Conservation (phyloP, 2,113 vertebrate genomes). For the Carassius gibelio region DNA sequence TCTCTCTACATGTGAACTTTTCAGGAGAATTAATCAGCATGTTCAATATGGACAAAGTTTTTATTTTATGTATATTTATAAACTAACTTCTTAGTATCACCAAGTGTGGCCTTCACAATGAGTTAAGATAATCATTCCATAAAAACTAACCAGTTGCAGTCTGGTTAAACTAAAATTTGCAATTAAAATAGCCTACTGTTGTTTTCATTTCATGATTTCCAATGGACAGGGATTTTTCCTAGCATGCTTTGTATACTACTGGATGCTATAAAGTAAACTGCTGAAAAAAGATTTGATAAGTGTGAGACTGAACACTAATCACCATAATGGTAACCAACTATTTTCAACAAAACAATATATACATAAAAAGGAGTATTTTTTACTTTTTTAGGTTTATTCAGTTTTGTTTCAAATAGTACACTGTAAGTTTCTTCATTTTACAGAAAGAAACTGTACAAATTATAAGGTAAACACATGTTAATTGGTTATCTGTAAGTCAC, state of each 20-base stretch:
- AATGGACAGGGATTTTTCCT: not conserved
- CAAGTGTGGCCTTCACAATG: not conserved
- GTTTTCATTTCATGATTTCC: not conserved
- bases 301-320: no score
- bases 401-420: not conserved
- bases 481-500: not conserved
- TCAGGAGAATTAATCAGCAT: not conserved
- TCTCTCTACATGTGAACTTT: not conserved
- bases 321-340: no score
- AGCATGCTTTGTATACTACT: no score
- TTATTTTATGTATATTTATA: not conserved
- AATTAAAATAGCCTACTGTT: not conserved
- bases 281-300: no score
- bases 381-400: not conserved
- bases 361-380: no score
- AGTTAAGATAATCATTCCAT: not conserved
- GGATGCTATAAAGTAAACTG: no score
- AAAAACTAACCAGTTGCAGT: not conserved
- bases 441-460: not conserved
- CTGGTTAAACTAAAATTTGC: not conserved
- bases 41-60: not conserved
- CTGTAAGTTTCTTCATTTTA: not conserved
- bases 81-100: not conserved
- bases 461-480: not conserved
- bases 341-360: no score